Conservation (phyloP, 37 sponge, comb jelly and placozoan species). For the Bolinopsis microptera region DNA sequence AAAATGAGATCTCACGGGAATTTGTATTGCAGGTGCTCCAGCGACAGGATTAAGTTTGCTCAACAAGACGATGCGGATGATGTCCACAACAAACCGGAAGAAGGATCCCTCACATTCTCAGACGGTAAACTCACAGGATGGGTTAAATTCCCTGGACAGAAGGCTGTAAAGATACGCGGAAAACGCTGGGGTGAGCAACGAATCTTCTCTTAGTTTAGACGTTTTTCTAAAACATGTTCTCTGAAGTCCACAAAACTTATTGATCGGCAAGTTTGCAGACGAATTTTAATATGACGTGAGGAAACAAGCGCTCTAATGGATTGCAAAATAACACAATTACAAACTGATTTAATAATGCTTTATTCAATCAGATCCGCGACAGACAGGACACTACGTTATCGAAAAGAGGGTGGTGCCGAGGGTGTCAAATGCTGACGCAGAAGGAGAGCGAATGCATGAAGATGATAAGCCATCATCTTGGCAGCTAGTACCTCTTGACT, state of each 20-base stretch:
- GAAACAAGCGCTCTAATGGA: no score
- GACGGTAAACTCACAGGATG: conserved; percentile 42
- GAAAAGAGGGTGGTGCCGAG: neutral
- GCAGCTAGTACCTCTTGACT: neutral
- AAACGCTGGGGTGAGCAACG: conserved; percentile 58
- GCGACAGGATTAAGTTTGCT: conserved; percentile 24
- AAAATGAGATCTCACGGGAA: no score
- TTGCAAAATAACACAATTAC: no score
- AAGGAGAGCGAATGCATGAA: neutral
- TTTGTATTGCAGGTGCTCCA: conserved; percentile 15
- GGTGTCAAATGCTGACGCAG: neutral
- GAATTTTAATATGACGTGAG: no score
- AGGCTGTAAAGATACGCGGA: conserved; percentile 10
- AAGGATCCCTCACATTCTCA: conserved; percentile 59
- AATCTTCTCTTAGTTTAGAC: no score
- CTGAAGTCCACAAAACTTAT: no score
- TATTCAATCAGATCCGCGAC: conserved; percentile 64
- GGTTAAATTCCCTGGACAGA: conserved; percentile 49
- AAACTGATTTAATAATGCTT: no score
- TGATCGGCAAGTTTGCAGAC: no score
- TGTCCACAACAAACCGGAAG: conserved; percentile 57
- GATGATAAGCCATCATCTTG: neutral
- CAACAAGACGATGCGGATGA: conserved; percentile 59
- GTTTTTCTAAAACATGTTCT: no score
- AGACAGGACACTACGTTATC: conserved; percentile 13